phyloP scores from a whole-genome alignment of 2,113 vertebrate genomes.

The Acanthochromis polyacanthus region DNA sequence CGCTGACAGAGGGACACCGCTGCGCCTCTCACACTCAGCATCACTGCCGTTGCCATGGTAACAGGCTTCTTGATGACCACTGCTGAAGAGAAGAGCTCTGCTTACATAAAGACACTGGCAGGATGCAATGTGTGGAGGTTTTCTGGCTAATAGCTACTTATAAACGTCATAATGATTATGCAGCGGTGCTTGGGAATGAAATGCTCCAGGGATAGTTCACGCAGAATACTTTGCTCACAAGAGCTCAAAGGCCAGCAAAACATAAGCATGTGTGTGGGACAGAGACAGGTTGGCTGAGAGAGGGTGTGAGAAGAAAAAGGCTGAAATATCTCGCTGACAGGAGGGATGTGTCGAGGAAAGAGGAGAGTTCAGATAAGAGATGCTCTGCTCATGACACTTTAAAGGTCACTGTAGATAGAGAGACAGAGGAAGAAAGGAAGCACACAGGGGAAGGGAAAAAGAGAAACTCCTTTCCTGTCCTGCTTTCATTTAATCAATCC shows the following conservation, averaged over 20 bases:
- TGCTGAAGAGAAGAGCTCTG: constrained; percentile 9
- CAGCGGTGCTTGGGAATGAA: neutral
- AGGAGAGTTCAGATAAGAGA: constrained; percentile 57
- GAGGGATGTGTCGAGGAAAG: constrained; percentile 60
- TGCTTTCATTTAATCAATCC: constrained; percentile 33
- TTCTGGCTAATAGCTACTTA: neutral
- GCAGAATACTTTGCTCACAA: neutral
- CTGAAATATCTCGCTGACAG: constrained; percentile 36
- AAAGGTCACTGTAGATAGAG: constrained; percentile 63
- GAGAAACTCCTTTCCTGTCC: constrained; percentile 76
- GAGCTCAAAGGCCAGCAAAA: constrained; percentile 15
- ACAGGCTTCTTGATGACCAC: constrained; percentile 49
- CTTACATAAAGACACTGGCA: neutral
- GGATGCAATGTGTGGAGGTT: neutral
- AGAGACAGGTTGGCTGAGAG: constrained; percentile 11
- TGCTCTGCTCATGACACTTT: constrained; percentile 37
- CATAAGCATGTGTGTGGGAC: neutral
- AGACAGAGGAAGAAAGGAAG: constrained; percentile 57
- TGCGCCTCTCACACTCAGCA: constrained; percentile 40
- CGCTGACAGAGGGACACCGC: constrained; percentile 14
- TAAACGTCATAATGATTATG: neutral
- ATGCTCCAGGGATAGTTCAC: constrained; percentile 1
- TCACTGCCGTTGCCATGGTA: constrained; percentile 67
- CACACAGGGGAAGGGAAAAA: constrained; percentile 48
- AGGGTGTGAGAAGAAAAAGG: constrained; percentile 18